A percentile compares a stretch with the other conserved stretches of the same genome.
Conservation (phyloP, 2,888 invertebrate genomes). For the Drosophila niveifrons region DNA sequence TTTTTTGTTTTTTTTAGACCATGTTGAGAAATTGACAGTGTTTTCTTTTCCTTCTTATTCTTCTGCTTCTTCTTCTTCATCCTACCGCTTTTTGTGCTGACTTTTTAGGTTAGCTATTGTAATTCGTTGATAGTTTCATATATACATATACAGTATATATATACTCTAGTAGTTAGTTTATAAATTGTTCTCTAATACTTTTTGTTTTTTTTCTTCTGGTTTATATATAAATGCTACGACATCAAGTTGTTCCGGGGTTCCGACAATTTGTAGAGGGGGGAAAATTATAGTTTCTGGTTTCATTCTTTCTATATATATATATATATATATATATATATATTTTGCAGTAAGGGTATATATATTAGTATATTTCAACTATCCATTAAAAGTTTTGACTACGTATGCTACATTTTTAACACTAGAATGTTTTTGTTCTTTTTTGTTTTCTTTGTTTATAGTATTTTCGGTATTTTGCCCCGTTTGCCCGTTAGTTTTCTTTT, state of each 20-base stretch:
- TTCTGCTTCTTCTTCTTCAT: constrained; percentile 10
- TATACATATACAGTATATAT: constrained; percentile 46
- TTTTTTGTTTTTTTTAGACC: constrained; percentile 49
- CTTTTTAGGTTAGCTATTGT: constrained; percentile 54
- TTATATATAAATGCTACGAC: constrained; percentile 72
- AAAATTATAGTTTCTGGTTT: neutral
- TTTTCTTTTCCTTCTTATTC: constrained; percentile 40
- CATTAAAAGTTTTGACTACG: constrained; percentile 34
- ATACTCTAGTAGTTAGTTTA: constrained; percentile 17
- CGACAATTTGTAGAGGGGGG: constrained; percentile 15
- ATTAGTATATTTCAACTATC: constrained; percentile 17
- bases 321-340: constrained; percentile 11
- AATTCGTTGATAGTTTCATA: constrained; percentile 78
- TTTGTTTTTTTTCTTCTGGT: constrained; percentile 9
- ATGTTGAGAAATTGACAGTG: constrained; percentile 75
- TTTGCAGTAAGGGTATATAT: constrained; percentile 13
- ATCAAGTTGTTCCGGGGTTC: constrained; percentile 58
- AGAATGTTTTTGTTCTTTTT: constrained; percentile 26
- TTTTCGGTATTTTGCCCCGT: constrained; percentile 29
- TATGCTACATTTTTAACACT: constrained; percentile 41
- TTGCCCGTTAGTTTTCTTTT: constrained; percentile 25
- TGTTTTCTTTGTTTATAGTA: constrained; percentile 16
- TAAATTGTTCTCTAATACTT: constrained; percentile 21
- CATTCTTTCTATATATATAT: neutral
- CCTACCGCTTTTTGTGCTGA: constrained; percentile 19